phyloP scores from a whole-genome alignment of 2,888 invertebrate genomes.

The Meganola albula region DNA sequence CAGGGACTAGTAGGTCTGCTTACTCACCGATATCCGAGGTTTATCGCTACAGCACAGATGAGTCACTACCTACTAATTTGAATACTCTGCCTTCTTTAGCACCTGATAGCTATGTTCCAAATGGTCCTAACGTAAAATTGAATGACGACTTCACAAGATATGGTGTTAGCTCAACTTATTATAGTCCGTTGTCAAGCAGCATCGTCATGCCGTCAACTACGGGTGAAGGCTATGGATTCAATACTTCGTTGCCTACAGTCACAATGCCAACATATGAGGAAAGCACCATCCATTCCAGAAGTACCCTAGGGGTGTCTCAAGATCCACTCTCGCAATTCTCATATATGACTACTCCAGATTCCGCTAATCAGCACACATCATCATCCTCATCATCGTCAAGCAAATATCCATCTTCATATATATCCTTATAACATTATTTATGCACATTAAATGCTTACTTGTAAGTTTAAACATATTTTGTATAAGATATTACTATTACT shows the following conservation, averaged over 20 bases:
- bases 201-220: slow-evolving; percentile 50
- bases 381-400: slow-evolving; percentile 38
- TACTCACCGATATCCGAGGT: slow-evolving; percentile 68
- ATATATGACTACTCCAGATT: slow-evolving; percentile 49
- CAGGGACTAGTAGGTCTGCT: slow-evolving; percentile 48
- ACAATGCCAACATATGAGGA: slow-evolving; percentile 59
- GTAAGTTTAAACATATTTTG: too few relatives aligned
- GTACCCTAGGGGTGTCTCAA: slow-evolving; percentile 44
- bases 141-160: slow-evolving; percentile 59
- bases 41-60: slow-evolving; percentile 68
- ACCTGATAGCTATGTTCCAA: slow-evolving; percentile 65
- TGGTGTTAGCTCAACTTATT: slow-evolving; percentile 46
- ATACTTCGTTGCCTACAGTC: slow-evolving; percentile 40
- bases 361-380: slow-evolving; percentile 40
- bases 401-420: slow-evolving; percentile 55
- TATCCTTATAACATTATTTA: slow-evolving; percentile 45
- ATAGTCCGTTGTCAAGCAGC: slow-evolving; percentile 47
- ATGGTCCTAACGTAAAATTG: slow-evolving; percentile 59
- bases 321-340: slow-evolving; percentile 62
- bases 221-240: slow-evolving; percentile 51
- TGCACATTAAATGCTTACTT: too few relatives aligned
- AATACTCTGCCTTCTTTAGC: slow-evolving; percentile 45
- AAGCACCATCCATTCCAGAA: slow-evolving; percentile 40
- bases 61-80: slow-evolving; percentile 61
- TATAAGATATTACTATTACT: too few relatives aligned